Base-by-base conservation (phyloP, 2,797 vertebrate species). In the Muscicapa striata region DNA sequence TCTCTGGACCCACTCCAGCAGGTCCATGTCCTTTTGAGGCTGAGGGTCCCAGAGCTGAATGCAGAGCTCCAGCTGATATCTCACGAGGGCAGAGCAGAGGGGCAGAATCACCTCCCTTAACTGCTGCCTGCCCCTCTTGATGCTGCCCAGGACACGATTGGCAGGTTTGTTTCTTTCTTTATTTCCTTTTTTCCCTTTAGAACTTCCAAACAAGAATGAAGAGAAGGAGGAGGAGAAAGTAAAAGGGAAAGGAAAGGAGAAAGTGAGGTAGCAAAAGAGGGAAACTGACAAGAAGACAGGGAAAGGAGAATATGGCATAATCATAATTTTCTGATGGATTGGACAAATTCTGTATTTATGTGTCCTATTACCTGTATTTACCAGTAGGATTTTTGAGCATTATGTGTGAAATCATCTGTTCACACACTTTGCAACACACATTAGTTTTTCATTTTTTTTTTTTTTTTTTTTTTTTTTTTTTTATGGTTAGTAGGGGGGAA, bases 121-220 rank as follows among this genome's bases (percentile, higher is more conserved):
- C 8, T 64, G 15, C 8, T 2, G 3, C 36, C 22, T 22, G 27
- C 4, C 10, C 8, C 27, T 49, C 36, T 43, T 11, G 27, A 64
- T 43, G 19, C 15, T 58, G 43, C 43, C 18, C 32, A 24, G 32
- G 32, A 43, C 13, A 49, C 0, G 0, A 23, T 0, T 24, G 15
- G 13, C 13, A 38, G 23, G 13, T 23, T 58, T 41, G 1, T 5
- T 55, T 45, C 5, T 49, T 77, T 58, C 4, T 49, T 77, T 58
- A 1, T 36, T 78, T 67, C 7, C 9, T 72, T 41, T 19, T 83
- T 87, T 59, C 7, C 13, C 7, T 36, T 90, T 75, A 52, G 90
- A 49, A 49, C 9, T 68, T 68, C 4, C 7, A 43, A 78, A 66
- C 5, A 49, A 5, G 2, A 85, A 46, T 49, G 3, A 26, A 41